A percentile compares a stretch with the other conserved stretches of the same genome.
Evolutionary conservation across 2,797 vertebrate species (phyloP).

Genomic region (Squalus acanthias): DNA sequence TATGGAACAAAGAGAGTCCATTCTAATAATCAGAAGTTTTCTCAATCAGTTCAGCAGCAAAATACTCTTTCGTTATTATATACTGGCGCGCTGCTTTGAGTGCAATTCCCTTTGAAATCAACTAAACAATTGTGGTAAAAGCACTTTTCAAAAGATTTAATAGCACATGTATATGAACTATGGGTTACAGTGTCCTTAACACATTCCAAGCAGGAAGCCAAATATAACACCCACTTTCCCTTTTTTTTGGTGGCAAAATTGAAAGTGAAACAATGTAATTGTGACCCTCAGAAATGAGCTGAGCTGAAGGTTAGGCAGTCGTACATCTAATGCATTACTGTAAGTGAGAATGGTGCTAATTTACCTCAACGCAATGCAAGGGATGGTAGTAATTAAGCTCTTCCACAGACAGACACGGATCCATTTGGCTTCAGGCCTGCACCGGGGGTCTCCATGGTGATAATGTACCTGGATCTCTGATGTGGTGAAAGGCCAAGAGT

Average conservation of each 20-base stretch:
- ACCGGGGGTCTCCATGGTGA: not conserved
- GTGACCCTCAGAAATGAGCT: not conserved
- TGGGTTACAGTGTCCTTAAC: not conserved
- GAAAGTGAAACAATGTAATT: not conserved
- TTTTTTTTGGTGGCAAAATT: not conserved
- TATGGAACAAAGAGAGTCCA: not conserved
- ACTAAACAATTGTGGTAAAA: not conserved
- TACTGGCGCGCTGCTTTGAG: not conserved
- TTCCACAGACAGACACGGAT: not conserved
- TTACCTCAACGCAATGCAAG: conserved; percentile 13
- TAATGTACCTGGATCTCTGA: not conserved
- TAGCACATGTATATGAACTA: not conserved
- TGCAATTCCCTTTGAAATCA: not conserved
- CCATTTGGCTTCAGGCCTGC: conserved; percentile 18
- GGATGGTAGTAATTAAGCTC: conserved; percentile 5
- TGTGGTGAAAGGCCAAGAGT: not conserved
- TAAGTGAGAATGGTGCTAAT: conserved; percentile 9
- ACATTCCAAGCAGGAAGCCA: not conserved
- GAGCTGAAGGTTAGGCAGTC: not conserved
- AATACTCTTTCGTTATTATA: not conserved
- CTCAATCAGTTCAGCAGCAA: not conserved
- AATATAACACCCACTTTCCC: not conserved
- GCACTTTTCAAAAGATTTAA: conserved; percentile 17
- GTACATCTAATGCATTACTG: conserved; percentile 14
- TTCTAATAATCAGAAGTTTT: not conserved